A percentile compares a stretch with the other conserved stretches of the same genome.
Conservation (phyloP, 2,888 invertebrate genomes). For the Luperina nickerlii region DNA sequence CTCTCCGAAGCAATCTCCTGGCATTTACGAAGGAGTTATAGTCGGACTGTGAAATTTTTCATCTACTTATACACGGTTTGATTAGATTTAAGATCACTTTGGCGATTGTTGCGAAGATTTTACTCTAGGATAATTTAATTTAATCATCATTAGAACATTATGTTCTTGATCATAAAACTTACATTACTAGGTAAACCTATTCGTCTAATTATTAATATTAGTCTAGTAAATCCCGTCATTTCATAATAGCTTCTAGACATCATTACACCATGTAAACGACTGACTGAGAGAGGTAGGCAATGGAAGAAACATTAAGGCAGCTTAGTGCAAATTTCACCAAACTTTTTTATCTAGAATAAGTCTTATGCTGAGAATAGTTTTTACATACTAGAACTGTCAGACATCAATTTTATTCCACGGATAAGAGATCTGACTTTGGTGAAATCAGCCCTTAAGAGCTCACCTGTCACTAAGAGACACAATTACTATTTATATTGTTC, state of each 20-base stretch:
- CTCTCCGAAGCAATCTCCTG: conserved; percentile 13
- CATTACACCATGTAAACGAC: neutral
- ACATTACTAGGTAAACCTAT: neutral
- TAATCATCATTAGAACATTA: conserved; percentile 8
- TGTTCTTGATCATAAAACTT: neutral
- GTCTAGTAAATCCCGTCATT: neutral
- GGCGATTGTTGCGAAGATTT: neutral
- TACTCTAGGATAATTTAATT: neutral
- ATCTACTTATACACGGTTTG: neutral
- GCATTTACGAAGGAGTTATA: conserved; percentile 8
- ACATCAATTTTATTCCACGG: neutral
- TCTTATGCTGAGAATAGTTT: neutral
- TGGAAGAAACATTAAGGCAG: neutral
- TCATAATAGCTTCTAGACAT: neutral
- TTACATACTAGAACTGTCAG: neutral
- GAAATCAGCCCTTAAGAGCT: neutral
- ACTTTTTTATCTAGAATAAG: neutral
- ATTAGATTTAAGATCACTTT: neutral
- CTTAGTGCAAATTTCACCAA: neutral
- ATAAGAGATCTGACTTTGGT: neutral
- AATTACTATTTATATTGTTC: too few species aligned
- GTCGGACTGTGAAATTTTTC: neutral
- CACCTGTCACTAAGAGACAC: too few species aligned
- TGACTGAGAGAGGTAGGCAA: neutral
- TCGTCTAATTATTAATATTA: neutral